These are phyloP conservation scores for Anarhynchus alexandrinus DNA, from an alignment of 2,113 vertebrate species.

Conservation along the genomic window DNA sequence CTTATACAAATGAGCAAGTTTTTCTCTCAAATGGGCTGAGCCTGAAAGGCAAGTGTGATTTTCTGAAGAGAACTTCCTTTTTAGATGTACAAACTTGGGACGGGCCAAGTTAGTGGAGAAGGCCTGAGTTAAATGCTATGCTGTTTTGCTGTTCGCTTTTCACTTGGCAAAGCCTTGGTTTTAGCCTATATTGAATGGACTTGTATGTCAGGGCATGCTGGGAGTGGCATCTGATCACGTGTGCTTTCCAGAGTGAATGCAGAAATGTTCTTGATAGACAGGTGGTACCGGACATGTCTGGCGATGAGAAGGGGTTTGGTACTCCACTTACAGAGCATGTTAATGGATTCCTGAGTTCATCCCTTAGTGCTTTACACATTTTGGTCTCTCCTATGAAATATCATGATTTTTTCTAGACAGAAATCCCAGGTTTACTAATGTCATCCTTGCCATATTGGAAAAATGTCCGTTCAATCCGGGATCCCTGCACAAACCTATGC, in stretches of 20 bases:
- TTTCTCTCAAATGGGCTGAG: background rate
- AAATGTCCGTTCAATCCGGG: background rate
- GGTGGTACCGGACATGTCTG: background rate
- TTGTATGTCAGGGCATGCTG: background rate
- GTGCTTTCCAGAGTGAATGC: background rate
- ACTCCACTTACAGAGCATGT: rapidly evolving
- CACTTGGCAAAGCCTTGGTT: background rate
- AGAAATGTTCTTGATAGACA: background rate
- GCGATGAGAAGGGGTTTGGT: background rate
- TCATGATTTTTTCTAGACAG: background rate
- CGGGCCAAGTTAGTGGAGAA: background rate
- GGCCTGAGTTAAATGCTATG: background rate
- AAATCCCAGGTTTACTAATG: background rate
- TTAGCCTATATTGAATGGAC: background rate
- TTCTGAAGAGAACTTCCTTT: background rate
- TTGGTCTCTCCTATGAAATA: background rate
- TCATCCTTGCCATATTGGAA: background rate
- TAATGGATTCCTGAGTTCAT: background rate
- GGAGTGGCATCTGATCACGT: background rate
- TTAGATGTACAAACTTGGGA: background rate
- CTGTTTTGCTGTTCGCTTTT: background rate
- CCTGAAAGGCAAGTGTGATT: background rate
- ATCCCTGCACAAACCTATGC: background rate
- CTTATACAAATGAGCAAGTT: background rate
- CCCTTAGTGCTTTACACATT: background rate